Evolutionary conservation across 92 coral and sea anemone genomes (phyloP).

Genomic region (Siderastrea siderea): DNA sequence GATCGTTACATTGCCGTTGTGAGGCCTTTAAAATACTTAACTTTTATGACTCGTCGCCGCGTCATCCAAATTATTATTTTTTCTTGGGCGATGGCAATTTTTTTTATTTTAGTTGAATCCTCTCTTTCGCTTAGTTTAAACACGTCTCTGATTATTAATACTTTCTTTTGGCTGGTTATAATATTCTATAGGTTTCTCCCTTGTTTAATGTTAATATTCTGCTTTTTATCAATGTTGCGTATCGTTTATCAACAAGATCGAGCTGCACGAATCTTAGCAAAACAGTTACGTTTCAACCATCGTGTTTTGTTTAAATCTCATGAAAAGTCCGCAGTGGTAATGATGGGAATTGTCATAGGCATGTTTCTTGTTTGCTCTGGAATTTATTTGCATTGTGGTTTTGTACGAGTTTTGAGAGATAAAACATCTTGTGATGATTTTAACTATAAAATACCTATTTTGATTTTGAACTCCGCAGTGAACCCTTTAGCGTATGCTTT

Average conservation of each 20-base stretch:
- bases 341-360: slow-evolving; percentile 14
- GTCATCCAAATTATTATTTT: background rate
- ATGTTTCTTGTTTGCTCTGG: background rate
- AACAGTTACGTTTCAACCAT: slow-evolving; percentile 10
- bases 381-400: background rate
- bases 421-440: slow-evolving; percentile 9
- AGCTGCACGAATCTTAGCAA: background rate
- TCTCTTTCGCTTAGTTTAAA: background rate
- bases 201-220: background rate
- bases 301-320: background rate
- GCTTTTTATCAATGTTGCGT: background rate
- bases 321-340: slow-evolving; percentile 6
- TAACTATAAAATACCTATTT: background rate
- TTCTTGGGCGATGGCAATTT: background rate
- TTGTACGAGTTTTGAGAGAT: background rate
- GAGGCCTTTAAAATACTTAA: no score
- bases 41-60: no score
- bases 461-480: no score
- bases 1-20: no score
- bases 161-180: background rate
- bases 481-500: no score
- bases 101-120: background rate
- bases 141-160: background rate
- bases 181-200: background rate
- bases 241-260: background rate